Evolutionary conservation across 2,888 invertebrate genomes (phyloP), one percentile per base, ranked within the genome.

Genomic region (Hofmannophila pseudospretella): DNA sequence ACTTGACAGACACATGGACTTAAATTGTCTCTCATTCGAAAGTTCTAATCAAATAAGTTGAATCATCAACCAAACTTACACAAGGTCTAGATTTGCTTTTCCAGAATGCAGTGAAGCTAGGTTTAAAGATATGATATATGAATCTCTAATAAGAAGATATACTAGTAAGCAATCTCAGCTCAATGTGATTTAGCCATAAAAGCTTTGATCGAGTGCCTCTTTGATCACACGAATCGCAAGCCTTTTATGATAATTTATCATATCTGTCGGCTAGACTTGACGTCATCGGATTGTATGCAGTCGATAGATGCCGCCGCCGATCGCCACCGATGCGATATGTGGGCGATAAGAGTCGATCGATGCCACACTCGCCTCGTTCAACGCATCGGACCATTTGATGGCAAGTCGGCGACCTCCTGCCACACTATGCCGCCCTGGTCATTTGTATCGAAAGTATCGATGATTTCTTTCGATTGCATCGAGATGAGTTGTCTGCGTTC

Each of bases 281-380:
- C n/a, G n/a, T 25, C 23, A 25, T 11, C 4, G 12, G 9, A 27
- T 12, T 25, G 31, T 34, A 34, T 39, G 34, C 8, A n/a, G 23
- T n/a, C 1, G n/a, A n/a, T n/a, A 14, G 14, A 26, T 9, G n/a
- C 31, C 36, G 38, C 36, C 36, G 10, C 25, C 25, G 33, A 32
- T 36, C 32, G 34, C 32, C 39, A 32, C 28, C 33, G 32, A 36
- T 33, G 29, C 44, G 54, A 51, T 51, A 51, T 60, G 58, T 59
- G 48, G 51, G 57, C 69, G 74, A 72, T 73, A 72, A 72, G 58
- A 62, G 46, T 39, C 67, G 71, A 76, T 75, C 76, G 76, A 75
- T 72, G 64, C 58, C 26, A 5, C 23, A 10, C 35, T 54, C 58
- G 47, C 35, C 42, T 47, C 45, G 40, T 42, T 47, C 43, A 33